Evolutionary conservation across 2,113 vertebrate species (phyloP).

Genomic region (Odontophorus gujanensis): DNA sequence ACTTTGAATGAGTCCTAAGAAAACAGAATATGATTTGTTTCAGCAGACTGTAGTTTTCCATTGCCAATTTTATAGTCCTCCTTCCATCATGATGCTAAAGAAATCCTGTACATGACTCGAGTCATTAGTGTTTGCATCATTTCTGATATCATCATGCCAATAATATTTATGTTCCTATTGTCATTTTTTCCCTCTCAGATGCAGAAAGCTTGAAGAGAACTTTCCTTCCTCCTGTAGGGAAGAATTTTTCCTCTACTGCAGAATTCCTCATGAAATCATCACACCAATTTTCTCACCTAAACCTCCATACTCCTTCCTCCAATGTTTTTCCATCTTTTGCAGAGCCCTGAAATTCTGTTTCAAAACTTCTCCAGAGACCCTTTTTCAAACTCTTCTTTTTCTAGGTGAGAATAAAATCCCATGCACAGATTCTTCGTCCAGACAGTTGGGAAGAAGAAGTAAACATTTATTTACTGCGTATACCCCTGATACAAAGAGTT

Average conservation of each 20-base stretch:
- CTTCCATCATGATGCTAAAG: neutral
- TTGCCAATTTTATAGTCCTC: neutral
- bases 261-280: neutral
- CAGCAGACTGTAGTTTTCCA: neutral
- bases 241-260: neutral
- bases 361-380: neutral
- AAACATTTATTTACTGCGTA: neutral
- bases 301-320: neutral
- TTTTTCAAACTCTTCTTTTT: neutral
- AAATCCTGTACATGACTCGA: neutral
- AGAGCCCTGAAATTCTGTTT: neutral
- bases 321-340: neutral
- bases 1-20: accelerated
- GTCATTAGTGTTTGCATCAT: neutral
- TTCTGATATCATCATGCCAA: neutral
- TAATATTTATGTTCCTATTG: neutral
- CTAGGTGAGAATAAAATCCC: neutral
- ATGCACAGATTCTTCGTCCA: neutral
- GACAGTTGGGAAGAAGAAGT: neutral
- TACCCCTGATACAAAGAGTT: neutral
- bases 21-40: neutral
- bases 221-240: neutral
- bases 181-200: neutral
- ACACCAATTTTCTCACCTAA: neutral
- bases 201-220: neutral